Conservation (phyloP, 2,888 invertebrate genomes). For the Troglohyphantes excavatus region DNA sequence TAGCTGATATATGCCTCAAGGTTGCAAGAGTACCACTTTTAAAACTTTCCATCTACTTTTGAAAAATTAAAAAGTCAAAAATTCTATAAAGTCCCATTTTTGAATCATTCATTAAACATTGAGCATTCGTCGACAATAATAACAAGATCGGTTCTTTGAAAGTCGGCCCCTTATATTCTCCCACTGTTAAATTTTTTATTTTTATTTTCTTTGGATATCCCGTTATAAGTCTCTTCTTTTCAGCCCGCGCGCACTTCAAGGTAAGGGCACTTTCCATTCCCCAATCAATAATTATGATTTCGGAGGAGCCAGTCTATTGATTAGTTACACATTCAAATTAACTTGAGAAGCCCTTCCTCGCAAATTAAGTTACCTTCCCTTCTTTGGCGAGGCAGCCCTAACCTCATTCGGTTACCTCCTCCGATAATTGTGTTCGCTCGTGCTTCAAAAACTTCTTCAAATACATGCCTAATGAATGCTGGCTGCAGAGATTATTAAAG, state of each 20-base stretch:
- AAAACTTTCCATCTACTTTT: no score
- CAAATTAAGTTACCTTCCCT: conserved; percentile 67
- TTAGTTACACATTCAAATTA: conserved; percentile 77
- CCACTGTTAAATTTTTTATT: no score
- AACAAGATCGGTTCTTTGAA: no score
- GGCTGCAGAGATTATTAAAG: conserved; percentile 1
- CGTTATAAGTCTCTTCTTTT: no score
- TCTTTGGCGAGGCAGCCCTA: conserved; percentile 22
- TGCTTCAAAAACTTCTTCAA: conserved; percentile 72
- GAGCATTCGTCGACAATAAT: no score
- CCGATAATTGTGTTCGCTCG: conserved; percentile 71
- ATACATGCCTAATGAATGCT: conserved; percentile 69
- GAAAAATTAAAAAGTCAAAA: no score
- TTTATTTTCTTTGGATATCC: no score
- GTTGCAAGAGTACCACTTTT: no score
- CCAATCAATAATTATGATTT: conserved; percentile 75
- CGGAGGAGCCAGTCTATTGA: conserved; percentile 60
- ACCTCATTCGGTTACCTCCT: conserved; percentile 70
- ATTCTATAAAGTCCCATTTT: no score
- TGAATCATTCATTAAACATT: no score
- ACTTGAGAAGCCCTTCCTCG: conserved; percentile 37
- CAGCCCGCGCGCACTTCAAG: not conserved
- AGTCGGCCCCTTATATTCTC: no score
- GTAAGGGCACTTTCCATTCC: not conserved
- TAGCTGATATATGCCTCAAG: no score